Conservation (phyloP, 2,113 vertebrate genomes). For the Diglossa brunneiventris region DNA sequence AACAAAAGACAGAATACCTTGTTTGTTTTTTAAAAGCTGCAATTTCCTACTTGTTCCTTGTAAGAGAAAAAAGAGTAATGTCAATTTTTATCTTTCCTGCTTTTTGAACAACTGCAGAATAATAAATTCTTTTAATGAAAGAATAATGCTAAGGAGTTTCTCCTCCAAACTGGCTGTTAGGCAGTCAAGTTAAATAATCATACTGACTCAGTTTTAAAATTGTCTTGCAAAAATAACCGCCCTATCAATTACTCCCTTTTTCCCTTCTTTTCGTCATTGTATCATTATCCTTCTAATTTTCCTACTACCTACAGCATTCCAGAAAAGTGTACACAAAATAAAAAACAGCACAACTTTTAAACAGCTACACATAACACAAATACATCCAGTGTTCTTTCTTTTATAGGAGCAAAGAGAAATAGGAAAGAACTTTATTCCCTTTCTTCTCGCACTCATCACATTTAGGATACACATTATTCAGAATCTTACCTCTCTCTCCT, state of each 20-base stretch:
- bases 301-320: background rate
- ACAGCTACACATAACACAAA: background rate
- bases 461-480: background rate
- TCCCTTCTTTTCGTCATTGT: background rate
- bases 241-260: background rate
- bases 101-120: background rate
- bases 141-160: background rate
- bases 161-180: background rate
- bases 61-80: background rate
- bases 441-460: background rate
- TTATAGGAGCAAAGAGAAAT: background rate
- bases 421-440: background rate
- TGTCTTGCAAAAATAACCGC: background rate
- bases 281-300: background rate
- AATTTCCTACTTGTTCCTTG: background rate
- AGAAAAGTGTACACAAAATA: background rate
- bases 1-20: background rate
- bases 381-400: background rate
- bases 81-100: background rate
- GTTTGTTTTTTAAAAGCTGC: background rate
- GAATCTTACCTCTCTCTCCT: background rate
- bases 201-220: background rate
- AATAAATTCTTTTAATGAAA: background rate
- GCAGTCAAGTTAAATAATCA: background rate
- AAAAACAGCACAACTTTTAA: background rate